phyloP scores from a whole-genome alignment of 1,140 invertebrate genomes.

The Drosophila punjabiensis region DNA sequence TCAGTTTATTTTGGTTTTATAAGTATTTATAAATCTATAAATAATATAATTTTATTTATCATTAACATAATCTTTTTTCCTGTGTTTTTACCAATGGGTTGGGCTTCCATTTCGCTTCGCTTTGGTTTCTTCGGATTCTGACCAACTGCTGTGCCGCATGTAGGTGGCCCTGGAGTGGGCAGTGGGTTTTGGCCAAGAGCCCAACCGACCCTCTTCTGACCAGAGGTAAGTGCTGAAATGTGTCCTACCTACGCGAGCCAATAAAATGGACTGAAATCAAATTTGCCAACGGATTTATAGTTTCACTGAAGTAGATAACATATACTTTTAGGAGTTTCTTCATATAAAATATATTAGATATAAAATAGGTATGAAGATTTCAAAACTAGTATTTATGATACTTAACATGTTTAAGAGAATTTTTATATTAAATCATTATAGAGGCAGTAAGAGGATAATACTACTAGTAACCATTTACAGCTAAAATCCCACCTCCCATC shows the following conservation, averaged over 20 bases:
- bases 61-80: neutral
- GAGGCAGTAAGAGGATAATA: neutral
- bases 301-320: neutral
- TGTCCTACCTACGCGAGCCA: conserved; percentile 68
- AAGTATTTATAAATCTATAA: too few species aligned
- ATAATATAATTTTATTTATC: neutral
- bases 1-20: too few species aligned
- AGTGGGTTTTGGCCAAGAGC: conserved; percentile 49
- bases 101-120: conserved; percentile 16
- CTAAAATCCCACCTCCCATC: too few species aligned
- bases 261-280: conserved; percentile 29
- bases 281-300: conserved; percentile 40
- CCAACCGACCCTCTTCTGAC: conserved; percentile 58
- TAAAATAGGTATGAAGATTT: too few species aligned
- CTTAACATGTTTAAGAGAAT: neutral
- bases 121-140: conserved; percentile 23
- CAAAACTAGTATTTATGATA: neutral
- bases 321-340: too few species aligned
- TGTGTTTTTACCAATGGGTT: neutral
- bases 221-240: conserved; percentile 67
- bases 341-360: too few species aligned
- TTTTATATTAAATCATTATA: neutral
- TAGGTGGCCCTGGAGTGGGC: conserved; percentile 53
- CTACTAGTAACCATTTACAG: neutral
- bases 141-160: conserved; percentile 73